These are phyloP conservation scores for Aphelenchoides besseyi DNA, from an alignment of 1,140 invertebrate species.

Conservation along the genomic window DNA sequence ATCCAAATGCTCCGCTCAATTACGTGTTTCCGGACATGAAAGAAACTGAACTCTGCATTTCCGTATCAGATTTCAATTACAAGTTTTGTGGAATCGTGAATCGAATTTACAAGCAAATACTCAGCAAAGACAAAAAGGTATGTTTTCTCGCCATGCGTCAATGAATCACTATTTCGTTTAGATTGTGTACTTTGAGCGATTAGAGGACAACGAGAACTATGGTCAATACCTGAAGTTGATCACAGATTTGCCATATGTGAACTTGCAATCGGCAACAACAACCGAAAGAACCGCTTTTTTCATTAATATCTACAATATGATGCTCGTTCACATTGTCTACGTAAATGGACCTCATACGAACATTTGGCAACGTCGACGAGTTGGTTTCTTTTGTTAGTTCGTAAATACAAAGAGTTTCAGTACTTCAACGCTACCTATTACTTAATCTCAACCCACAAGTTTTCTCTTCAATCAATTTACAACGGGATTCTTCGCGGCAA, in stretches of 20 bases:
- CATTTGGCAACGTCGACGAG: constrained; percentile 65
- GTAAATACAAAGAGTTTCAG: constrained; percentile 54
- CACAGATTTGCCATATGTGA: constrained; percentile 54
- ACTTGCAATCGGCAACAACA: constrained; percentile 52
- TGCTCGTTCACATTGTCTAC: constrained; percentile 65
- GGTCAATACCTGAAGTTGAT: constrained; percentile 38
- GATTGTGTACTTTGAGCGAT: constrained; percentile 41
- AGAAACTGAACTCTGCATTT: constrained; percentile 22
- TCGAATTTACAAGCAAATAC: constrained; percentile 62
- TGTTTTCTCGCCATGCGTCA: not conserved
- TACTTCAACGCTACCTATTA: constrained; percentile 65
- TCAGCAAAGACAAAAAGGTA: constrained; percentile 63
- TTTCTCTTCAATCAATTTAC: constrained; percentile 66
- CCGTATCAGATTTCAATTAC: constrained; percentile 63
- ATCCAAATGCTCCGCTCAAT: constrained; percentile 62
- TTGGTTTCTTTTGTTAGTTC: constrained; percentile 23
- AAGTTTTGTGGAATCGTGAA: constrained; percentile 62
- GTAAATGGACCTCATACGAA: constrained; percentile 62
- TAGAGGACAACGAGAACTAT: constrained; percentile 41
- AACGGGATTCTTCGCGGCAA: constrained; percentile 66
- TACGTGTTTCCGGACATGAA: constrained; percentile 26
- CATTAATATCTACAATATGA: constrained; percentile 66
- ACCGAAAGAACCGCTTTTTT: constrained; percentile 65
- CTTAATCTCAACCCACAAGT: constrained; percentile 64
- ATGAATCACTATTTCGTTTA: constrained; percentile 22